These are phyloP conservation scores for Pangasianodon hypophthalmus DNA, from an alignment of 2,113 vertebrate species.

Conservation along the genomic window DNA sequence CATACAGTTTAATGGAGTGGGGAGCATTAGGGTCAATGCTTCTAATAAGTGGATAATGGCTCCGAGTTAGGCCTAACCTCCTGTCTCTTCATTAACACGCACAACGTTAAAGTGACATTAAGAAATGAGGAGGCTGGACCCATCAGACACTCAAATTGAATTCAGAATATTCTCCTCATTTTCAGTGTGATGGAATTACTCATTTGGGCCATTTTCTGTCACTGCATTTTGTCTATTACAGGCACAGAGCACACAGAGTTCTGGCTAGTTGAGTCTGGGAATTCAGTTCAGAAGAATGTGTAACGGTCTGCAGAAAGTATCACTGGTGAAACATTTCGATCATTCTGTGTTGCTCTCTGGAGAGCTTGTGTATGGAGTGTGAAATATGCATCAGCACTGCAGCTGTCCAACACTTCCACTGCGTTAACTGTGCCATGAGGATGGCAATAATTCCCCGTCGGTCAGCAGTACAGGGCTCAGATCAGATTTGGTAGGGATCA, in stretches of 20 bases:
- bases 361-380: constrained; percentile 35
- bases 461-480: constrained; percentile 67
- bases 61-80: constrained; percentile 65
- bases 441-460: constrained; percentile 61
- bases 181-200: constrained; percentile 52
- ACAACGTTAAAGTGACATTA: constrained; percentile 66
- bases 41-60: constrained; percentile 69
- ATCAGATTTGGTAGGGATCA: constrained; percentile 63
- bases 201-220: constrained; percentile 50
- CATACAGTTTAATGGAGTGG: constrained; percentile 69
- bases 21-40: constrained; percentile 68
- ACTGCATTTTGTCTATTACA: constrained; percentile 16
- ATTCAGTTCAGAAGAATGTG: constrained; percentile 1
- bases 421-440: constrained; percentile 36
- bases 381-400: constrained; percentile 41
- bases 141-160: constrained; percentile 58
- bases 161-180: constrained; percentile 60
- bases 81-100: constrained; percentile 59
- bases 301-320: constrained; percentile 30
- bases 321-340: constrained; percentile 23
- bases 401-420: constrained; percentile 40
- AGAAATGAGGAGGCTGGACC: constrained; percentile 60
- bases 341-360: constrained; percentile 25
- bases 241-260: not conserved
- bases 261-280: constrained; percentile 14